A percentile compares a stretch with the other conserved stretches of the same genome.
These are phyloP conservation scores for Pseudomyrmex sp. DNA, from an alignment of 1,140 invertebrate genomes.

Conservation along the genomic window DNA sequence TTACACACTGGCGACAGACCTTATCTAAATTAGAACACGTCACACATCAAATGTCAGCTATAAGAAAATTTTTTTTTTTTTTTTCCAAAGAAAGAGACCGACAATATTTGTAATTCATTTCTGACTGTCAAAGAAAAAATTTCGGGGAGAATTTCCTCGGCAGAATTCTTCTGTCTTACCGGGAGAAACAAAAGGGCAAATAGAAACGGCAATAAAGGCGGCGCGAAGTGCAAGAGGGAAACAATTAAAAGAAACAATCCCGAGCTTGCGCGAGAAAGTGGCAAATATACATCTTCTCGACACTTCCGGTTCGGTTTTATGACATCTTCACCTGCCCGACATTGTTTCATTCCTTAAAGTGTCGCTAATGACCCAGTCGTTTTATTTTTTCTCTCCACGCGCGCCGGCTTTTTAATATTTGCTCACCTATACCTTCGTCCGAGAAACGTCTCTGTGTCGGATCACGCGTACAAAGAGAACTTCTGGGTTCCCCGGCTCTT, in stretches of 20 bases:
- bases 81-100: no score
- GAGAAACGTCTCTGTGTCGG: conserved; percentile 38
- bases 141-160: background rate
- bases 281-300: conserved; percentile 58
- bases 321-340: conserved; percentile 53
- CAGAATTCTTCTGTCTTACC: conserved; percentile 36
- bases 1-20: no score
- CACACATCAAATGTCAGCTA: no score
- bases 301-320: conserved; percentile 68
- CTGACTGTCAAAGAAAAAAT: no score
- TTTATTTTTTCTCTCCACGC: conserved; percentile 33
- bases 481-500: conserved; percentile 3
- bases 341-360: conserved; percentile 66
- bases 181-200: conserved; percentile 23
- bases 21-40: no score
- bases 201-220: background rate
- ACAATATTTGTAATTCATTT: no score
- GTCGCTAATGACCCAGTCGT: conserved; percentile 63
- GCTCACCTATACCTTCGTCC: conserved; percentile 4
- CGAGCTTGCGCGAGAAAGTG: conserved; percentile 24
- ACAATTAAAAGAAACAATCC: conserved; percentile 39
- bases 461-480: conserved; percentile 57
- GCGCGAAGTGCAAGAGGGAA: conserved; percentile 26
- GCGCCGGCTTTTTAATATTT: conserved; percentile 49
- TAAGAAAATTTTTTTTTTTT: no score